Conservation (phyloP, 2,797 vertebrate species). For the Scyliorhinus canicula region DNA sequence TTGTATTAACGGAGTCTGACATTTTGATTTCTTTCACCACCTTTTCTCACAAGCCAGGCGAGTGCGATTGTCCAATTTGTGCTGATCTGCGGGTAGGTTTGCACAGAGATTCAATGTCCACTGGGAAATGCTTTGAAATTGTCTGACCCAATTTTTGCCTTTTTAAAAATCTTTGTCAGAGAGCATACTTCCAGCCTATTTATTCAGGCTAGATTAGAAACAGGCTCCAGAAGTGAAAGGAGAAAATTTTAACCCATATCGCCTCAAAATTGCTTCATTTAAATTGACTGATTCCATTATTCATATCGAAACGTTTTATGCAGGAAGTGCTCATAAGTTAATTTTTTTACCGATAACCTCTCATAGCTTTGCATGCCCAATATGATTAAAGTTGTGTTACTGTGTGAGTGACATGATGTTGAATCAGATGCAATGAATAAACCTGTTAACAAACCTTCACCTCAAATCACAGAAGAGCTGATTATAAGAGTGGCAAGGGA, state of each 20-base stretch:
- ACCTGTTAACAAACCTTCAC: background rate
- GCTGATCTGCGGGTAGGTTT: background rate
- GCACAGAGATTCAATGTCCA: background rate
- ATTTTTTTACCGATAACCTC: background rate
- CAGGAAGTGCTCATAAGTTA: background rate
- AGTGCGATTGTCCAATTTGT: background rate
- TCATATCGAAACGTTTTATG: background rate
- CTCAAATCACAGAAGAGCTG: background rate
- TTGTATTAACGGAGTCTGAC: background rate
- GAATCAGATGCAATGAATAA: slow-evolving; percentile 11
- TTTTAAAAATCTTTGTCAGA: background rate
- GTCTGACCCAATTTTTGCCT: background rate
- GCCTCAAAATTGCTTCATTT: background rate
- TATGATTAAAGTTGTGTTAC: background rate
- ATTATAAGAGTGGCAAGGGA: background rate
- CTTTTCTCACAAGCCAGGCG: background rate
- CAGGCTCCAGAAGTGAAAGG: background rate
- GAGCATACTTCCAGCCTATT: background rate
- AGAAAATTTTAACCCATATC: background rate
- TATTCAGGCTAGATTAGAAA: background rate
- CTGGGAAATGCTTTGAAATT: background rate
- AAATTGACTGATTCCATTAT: background rate
- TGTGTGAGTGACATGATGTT: background rate
- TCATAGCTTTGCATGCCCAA: background rate
- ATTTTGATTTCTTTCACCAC: background rate